These are phyloP conservation scores for Talpa occidentalis DNA, from an alignment of 2,113 vertebrate species.

Conservation along the genomic window DNA sequence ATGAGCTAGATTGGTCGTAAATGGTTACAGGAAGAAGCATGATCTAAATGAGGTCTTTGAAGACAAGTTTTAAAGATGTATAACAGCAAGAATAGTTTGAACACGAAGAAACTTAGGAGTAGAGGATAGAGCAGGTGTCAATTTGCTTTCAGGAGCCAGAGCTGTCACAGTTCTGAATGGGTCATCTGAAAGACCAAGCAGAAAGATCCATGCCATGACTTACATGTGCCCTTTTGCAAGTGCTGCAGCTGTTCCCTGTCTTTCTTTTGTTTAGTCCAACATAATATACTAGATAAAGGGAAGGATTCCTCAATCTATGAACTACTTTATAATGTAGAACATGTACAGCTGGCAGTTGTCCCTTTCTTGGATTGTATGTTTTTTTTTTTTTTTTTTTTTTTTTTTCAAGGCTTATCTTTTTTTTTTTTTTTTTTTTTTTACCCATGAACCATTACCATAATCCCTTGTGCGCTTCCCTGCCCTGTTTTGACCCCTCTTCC, in stretches of 20 bases:
- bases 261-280: neutral
- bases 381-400: too few relatives aligned
- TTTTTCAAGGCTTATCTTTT: too few relatives aligned
- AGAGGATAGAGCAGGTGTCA: neutral
- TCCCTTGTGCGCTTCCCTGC: too few relatives aligned
- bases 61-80: neutral
- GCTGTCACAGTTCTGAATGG: neutral
- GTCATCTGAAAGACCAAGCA: neutral
- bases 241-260: too few relatives aligned
- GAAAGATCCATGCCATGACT: neutral
- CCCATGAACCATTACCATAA: too few relatives aligned
- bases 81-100: neutral
- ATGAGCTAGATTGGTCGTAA: neutral
- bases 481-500: too few relatives aligned
- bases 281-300: neutral
- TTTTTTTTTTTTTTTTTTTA: too few relatives aligned
- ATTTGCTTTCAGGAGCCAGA: neutral
- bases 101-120: neutral
- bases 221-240: neutral
- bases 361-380: neutral
- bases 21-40: neutral
- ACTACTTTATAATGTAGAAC: neutral
- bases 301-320: neutral
- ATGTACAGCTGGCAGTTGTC: neutral
- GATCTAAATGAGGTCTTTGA: neutral